These are phyloP conservation scores for Phymanthus crucifer DNA, from an alignment of 92 coral and sea anemone genomes.

Conservation along the genomic window DNA sequence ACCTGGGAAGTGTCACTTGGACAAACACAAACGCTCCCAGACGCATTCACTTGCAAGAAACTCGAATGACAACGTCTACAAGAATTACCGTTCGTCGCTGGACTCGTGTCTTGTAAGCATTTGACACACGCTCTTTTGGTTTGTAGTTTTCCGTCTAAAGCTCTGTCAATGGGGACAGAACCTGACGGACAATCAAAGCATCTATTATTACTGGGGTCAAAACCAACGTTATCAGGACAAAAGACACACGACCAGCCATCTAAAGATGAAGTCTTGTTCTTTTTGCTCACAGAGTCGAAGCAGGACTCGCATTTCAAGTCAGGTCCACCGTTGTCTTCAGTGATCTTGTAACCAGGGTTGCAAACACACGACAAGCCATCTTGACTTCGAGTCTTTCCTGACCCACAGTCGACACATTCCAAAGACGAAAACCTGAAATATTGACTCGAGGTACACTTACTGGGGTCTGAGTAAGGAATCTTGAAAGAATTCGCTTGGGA, in stretches of 20 bases:
- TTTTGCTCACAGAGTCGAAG: constrained; percentile 15
- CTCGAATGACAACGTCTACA: constrained; percentile 73
- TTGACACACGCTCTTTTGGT: constrained; percentile 48
- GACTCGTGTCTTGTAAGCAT: constrained; percentile 58
- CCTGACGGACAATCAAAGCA: constrained; percentile 62
- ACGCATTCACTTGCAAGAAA: constrained; percentile 31
- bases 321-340: constrained; percentile 53
- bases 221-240: constrained; percentile 65
- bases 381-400: constrained; percentile 50
- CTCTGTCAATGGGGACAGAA: constrained; percentile 60
- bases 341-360: constrained; percentile 60
- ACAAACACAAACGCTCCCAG: constrained; percentile 35
- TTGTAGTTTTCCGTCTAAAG: constrained; percentile 38
- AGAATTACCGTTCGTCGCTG: constrained; percentile 40
- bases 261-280: constrained; percentile 62
- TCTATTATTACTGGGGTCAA: constrained; percentile 48
- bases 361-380: constrained; percentile 68
- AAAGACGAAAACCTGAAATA: constrained; percentile 77
- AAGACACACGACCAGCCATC: constrained; percentile 83
- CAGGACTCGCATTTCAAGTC: constrained; percentile 32
- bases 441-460: constrained; percentile 48
- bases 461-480: constrained; percentile 58
- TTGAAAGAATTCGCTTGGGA: constrained; percentile 24
- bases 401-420: constrained; percentile 57
- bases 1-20: constrained; percentile 6